Conservation (phyloP, 2,113 vertebrate genomes). For the Eudyptes chrysolophus region DNA sequence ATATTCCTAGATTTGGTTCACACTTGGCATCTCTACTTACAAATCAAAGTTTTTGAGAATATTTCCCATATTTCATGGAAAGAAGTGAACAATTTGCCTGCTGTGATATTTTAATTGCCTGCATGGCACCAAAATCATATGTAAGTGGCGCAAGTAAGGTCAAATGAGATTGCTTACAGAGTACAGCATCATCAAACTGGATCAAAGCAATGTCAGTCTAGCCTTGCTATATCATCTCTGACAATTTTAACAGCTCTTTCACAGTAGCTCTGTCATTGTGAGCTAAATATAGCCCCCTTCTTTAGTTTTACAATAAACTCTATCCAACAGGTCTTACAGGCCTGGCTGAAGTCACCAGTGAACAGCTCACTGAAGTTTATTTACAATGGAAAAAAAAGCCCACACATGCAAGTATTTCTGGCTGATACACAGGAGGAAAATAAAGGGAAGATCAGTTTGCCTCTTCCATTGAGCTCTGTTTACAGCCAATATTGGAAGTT, state of each 20-base stretch:
- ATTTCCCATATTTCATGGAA: neutral
- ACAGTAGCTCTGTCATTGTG: neutral
- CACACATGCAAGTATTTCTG: neutral
- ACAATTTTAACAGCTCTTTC: neutral
- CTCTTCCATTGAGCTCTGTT: neutral
- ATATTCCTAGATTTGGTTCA: neutral
- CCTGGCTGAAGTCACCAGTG: neutral
- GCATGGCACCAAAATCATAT: neutral
- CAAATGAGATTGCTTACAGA: neutral
- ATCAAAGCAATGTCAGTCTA: neutral
- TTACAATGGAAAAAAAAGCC: neutral
- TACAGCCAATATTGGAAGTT: neutral
- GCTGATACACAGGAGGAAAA: neutral
- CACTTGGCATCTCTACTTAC: neutral
- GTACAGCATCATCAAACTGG: neutral
- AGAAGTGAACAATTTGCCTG: neutral
- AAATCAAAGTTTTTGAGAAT: neutral
- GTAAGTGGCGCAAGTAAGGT: neutral
- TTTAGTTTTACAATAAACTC: neutral
- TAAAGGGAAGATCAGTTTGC: neutral
- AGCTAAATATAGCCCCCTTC: neutral
- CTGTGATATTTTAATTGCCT: neutral
- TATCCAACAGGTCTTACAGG: neutral
- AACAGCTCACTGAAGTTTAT: neutral
- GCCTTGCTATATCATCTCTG: neutral